Percentiles rank a stretch among this genome's conserved stretches.
These are phyloP conservation scores for Apteryx owenii DNA, from an alignment of 2,113 vertebrate species.

Conservation along the genomic window DNA sequence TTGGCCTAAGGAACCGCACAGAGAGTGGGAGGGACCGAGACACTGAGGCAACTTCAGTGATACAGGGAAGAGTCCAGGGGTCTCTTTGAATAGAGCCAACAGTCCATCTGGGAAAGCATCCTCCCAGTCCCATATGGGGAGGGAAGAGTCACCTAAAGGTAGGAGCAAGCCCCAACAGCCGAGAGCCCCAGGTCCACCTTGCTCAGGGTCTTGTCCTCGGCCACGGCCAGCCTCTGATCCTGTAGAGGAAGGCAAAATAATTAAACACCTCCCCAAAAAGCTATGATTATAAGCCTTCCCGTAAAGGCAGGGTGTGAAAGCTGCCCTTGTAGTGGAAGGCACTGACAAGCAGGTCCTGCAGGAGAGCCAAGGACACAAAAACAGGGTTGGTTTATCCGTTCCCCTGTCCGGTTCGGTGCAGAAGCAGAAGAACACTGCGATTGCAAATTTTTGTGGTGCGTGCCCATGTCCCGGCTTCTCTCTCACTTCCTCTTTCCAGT, in stretches of 20 bases:
- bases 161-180: neutral
- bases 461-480: neutral
- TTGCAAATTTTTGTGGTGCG: accelerated
- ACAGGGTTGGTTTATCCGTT: accelerated
- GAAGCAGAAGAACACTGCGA: neutral
- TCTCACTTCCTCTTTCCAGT: slow-evolving; percentile 31
- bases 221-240: accelerated
- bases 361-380: accelerated
- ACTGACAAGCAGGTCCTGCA: neutral
- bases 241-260: neutral
- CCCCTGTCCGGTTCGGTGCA: neutral
- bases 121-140: neutral
- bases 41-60: neutral
- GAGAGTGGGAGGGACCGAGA: neutral
- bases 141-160: neutral
- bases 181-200: neutral
- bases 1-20: accelerated
- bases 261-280: neutral
- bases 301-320: neutral
- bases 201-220: neutral
- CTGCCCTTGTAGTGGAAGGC: neutral
- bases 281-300: neutral
- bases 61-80: neutral
- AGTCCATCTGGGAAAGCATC: neutral
- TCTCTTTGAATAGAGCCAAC: neutral